A percentile compares a stretch with the other conserved stretches of the same genome.
Evolutionary conservation across 64 coral and sea anemone genomes (phyloP).

Genomic region (Pocillopora damicornis): DNA sequence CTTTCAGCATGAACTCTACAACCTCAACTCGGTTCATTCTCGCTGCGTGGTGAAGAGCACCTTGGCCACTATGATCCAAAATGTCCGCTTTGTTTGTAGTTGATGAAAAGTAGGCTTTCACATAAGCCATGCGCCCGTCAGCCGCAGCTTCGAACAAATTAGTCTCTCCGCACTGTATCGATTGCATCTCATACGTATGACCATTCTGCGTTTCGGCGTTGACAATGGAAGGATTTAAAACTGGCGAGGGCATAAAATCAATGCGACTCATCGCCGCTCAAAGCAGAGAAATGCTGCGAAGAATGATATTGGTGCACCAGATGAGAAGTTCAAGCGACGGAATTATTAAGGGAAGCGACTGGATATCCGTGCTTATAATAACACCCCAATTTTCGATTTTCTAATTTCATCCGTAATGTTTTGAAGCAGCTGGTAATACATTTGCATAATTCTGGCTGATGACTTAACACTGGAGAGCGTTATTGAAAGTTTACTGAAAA

Average conservation of each 20-base stretch:
- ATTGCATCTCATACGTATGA: not conserved
- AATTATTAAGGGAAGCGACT: no score
- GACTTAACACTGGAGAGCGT: no score
- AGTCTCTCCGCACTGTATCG: not conserved
- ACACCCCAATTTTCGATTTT: no score
- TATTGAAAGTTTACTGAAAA: no score
- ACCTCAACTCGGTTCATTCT: conserved; percentile 9
- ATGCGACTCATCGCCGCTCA: not conserved
- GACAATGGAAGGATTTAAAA: not conserved
- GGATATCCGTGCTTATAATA: no score
- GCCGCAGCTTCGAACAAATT: conserved; percentile 5
- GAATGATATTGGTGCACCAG: not conserved
- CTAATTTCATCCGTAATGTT: no score
- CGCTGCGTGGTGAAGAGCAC: conserved; percentile 38
- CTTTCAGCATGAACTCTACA: conserved; percentile 7
- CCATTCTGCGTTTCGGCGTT: not conserved
- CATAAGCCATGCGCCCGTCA: not conserved
- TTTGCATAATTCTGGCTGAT: no score
- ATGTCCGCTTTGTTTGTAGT: conserved; percentile 1
- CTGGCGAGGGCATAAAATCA: conserved; percentile 19
- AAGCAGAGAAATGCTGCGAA: not conserved
- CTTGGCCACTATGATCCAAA: conserved; percentile 10
- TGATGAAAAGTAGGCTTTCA: not conserved
- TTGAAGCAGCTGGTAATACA: no score
- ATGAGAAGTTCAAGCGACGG: not conserved